Percentiles rank a stretch among this genome's conserved stretches.
phyloP scores from a whole-genome alignment of 2,888 invertebrate species.

The Hirtodrosophila duncani region DNA sequence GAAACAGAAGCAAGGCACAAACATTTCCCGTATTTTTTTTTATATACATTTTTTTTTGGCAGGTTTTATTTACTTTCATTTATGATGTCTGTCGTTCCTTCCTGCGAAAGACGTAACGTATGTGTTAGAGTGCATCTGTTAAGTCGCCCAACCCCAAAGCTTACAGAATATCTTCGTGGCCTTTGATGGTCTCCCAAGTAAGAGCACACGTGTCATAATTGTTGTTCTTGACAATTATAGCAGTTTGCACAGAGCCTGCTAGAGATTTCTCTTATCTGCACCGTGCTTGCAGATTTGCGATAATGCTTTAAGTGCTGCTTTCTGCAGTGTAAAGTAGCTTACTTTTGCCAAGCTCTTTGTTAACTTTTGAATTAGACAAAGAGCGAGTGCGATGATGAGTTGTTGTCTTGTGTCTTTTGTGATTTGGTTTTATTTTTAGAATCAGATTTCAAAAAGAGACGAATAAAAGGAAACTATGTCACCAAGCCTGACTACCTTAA shows the following conservation, averaged over 20 bases:
- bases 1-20: constrained; percentile 28
- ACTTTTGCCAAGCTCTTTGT: constrained; percentile 22
- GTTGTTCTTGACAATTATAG: constrained; percentile 46
- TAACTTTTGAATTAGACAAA: constrained; percentile 2
- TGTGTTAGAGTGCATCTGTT: constrained; percentile 1
- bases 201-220: constrained; percentile 23
- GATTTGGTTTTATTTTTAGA: neutral
- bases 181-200: neutral
- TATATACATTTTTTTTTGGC: constrained; percentile 13
- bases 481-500: no score
- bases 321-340: constrained; percentile 57
- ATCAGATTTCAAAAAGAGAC: neutral
- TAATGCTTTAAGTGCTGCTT: constrained; percentile 47
- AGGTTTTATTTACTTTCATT: constrained; percentile 37
- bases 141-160: neutral
- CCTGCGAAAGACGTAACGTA: constrained; percentile 3
- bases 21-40: constrained; percentile 36
- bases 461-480: no score
- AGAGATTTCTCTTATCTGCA: constrained; percentile 4
- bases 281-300: constrained; percentile 35
- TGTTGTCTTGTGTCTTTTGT: neutral
- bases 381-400: constrained; percentile 5
- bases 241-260: constrained; percentile 13
- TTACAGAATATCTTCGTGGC: no score
- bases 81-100: constrained; percentile 10